Base-by-base conservation (phyloP, 2,888 invertebrate genomes). In the Cerastis leucographa region DNA sequence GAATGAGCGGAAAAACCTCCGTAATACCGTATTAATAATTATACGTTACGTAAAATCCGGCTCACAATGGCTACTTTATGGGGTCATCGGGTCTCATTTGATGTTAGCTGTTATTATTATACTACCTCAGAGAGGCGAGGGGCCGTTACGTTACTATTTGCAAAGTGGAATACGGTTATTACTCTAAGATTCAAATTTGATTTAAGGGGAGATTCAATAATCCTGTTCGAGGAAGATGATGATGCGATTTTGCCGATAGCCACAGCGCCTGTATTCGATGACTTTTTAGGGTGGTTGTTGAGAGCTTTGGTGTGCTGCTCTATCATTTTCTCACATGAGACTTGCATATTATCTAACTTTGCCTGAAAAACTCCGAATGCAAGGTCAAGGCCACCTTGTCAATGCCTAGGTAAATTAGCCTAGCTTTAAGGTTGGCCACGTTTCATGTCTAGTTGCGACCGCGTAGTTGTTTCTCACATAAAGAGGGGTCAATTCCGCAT, bases 11-110 rank as follows among this genome's bases (percentile, higher is more conserved):
- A 71, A 65, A 51, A 67, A n/a, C 19, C 22, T 22, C 0, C 5
- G n/a, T 68, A 19, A 49, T 35, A 7, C 49, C 29, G 35, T 56
- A 83, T n/a, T 75, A 14, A 46, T 81, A 46, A 73, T 65, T 8
- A 49, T n/a, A 49, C 7, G 65, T 64, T 62, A n/a, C 19, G 2
- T 44, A 51, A 3, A 35, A 17, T 44, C 1, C 25, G 12, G 40
- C 12, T 42, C 22, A 51, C 19, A 35, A 51, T n/a, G 29, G 61
- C 29, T 42, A 61, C 29, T 46, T 49, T 40, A 59, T 17, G 22
- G 25, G n/a, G 11, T 46, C 73, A 46, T 44, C n/a, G 44, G 22
- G 11, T 25, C 35, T 17, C n/a, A 75, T 25, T 46, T 9, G n/a
- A 72, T 71, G 9, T 25, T 42, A 29, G 8, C 42, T 17, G 42